Evolutionary conservation across 2,888 invertebrate species (phyloP), one percentile per base, ranked within the genome.

Genomic region (Agrotis exclamationis): DNA sequence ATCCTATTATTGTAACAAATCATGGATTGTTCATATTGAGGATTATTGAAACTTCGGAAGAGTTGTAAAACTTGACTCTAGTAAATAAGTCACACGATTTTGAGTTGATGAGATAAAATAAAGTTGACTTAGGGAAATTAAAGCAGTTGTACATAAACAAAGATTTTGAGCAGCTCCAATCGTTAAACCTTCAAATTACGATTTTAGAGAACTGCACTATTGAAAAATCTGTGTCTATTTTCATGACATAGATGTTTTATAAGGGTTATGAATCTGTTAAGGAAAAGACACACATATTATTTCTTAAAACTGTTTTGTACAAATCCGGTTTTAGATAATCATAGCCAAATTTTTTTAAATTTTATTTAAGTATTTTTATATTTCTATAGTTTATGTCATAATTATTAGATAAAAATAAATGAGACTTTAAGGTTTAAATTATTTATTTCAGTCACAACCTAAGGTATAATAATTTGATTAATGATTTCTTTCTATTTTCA

Each of bases 1-100:
- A 85, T 85, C 85, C 83, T 84, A 85, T 83, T 84, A 84, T 64
- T 76, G 73, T 76, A 70, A 83, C 75, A 84, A 79, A 85, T 83
- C 80, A 85, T 70, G 70, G 65, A 69, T 57, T 79, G 48, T 69
- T 53, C 7, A 66, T 63, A 63, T 48, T 39, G 50, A 45, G 54
- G 63, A 70, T 67, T 81, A 76, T 76, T 76, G n/a, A 71, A 65
- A 68, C 18, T 59, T 63, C 16, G 24, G 47, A 47, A n/a, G 7
- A 20, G 59, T 71, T 66, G 70, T 77, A 74, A 79, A 76, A 69
- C 57, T 45, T 71, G 73, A 57, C 67, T 59, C 24, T 63, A 62
- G 56, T 77, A 80, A 71, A 75, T 74, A 58, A 53, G 56, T 66
- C 44, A 51, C 51, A 65, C 48, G n/a, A 68, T n/a, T 71, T 39